Evolutionary conservation across 2,888 invertebrate species (phyloP).

Genomic region (Mythimna pallens): DNA sequence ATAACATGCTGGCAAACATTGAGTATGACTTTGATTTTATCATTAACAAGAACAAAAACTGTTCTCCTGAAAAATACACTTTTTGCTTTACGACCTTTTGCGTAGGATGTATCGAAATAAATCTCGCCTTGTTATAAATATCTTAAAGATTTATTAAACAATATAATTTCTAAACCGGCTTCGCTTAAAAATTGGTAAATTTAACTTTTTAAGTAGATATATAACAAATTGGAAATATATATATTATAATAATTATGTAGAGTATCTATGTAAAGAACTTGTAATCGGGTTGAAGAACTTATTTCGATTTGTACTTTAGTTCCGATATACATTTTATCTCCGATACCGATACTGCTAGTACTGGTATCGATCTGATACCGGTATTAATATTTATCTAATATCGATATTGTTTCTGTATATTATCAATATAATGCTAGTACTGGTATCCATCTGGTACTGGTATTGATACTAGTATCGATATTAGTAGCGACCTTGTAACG

Average conservation of each 20-base stretch:
- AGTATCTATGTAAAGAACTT: slow-evolving; percentile 12
- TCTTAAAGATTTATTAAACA: slow-evolving; percentile 14
- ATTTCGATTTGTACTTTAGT: slow-evolving; percentile 25
- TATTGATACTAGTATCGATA: neutral
- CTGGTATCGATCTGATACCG: neutral
- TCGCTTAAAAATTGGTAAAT: slow-evolving; percentile 31
- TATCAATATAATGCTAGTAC: neutral
- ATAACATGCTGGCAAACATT: too few relatives aligned
- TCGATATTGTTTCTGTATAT: neutral
- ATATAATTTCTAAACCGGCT: neutral
- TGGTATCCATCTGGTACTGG: neutral
- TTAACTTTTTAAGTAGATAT: slow-evolving; percentile 16
- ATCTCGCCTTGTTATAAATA: too few relatives aligned
- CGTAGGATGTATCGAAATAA: too few relatives aligned
- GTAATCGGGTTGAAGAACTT: slow-evolving; percentile 11
- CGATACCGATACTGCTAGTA: neutral
- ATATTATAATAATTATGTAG: slow-evolving; percentile 6
- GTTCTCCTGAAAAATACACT: neutral
- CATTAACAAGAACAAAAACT: neutral
- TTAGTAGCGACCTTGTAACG: neutral
- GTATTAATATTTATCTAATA: neutral
- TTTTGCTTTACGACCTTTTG: too few relatives aligned
- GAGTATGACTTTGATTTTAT: too few relatives aligned
- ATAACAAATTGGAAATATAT: slow-evolving; percentile 30
- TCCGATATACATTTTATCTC: neutral